Evolutionary conservation across 1,140 invertebrate genomes (phyloP).

Genomic region (Adoxophyes honmai): DNA sequence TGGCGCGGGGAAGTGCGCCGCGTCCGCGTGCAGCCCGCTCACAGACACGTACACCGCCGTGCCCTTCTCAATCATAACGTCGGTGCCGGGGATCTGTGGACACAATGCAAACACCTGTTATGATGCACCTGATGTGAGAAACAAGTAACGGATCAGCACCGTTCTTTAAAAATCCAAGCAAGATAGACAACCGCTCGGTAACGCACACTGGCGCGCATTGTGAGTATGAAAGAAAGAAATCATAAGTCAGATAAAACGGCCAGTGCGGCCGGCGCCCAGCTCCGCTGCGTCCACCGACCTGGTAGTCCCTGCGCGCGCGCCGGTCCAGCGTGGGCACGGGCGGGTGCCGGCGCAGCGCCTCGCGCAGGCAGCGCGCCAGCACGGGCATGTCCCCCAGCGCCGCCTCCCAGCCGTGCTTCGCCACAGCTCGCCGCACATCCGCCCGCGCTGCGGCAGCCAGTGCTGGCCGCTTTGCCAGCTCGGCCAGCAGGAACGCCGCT

Average conservation of each 20-base stretch:
- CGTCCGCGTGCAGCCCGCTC: background rate
- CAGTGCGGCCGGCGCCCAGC: no score
- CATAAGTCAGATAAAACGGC: no score
- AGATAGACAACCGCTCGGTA: no score
- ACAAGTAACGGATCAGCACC: no score
- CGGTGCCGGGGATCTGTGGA: background rate
- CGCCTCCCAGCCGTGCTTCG: background rate
- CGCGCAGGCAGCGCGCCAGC: background rate
- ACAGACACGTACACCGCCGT: background rate
- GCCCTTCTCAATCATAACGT: background rate
- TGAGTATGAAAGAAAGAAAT: no score
- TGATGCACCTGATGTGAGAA: no score
- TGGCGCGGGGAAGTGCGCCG: background rate
- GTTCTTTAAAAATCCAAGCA: no score
- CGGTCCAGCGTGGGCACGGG: background rate
- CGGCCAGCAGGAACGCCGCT: conserved; percentile 60
- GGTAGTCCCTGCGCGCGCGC: background rate
- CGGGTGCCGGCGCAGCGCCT: background rate
- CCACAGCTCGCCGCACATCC: background rate
- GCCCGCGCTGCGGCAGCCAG: no score
- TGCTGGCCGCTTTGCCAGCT: conserved; percentile 36
- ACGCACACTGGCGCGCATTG: no score
- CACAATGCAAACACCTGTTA: background rate
- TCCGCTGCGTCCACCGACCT: background rate
- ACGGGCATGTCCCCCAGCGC: background rate